Conservation (phyloP, 1,140 invertebrate species). For the Sminthurides bifidus region DNA sequence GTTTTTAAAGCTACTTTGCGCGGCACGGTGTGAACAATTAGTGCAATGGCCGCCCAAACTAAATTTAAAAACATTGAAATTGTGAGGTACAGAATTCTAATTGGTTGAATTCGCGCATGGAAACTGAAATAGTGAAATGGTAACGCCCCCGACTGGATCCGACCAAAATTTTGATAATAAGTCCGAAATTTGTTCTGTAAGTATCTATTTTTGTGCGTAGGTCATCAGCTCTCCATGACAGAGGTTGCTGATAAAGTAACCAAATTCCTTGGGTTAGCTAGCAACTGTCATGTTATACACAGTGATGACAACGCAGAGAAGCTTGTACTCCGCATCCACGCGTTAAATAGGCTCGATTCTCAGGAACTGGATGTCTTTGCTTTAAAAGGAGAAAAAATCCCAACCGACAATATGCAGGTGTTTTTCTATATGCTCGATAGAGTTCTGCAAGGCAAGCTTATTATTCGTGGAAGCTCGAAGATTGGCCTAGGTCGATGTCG, state of each 20-base stretch:
- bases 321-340: slow-evolving; percentile 91
- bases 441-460: slow-evolving; percentile 97
- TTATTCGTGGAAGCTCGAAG: slow-evolving; percentile 77
- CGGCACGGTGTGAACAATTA: too few species aligned
- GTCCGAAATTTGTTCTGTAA: background rate
- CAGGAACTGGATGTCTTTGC: slow-evolving; percentile 96
- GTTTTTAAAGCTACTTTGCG: too few species aligned
- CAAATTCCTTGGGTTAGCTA: slow-evolving; percentile 94
- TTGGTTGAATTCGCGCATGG: too few species aligned
- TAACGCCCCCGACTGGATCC: too few species aligned
- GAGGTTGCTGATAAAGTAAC: slow-evolving; percentile 99
- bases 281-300: slow-evolving; percentile 99
- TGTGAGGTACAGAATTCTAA: too few species aligned
- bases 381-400: background rate
- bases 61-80: too few species aligned
- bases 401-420: background rate
- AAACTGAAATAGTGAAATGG: too few species aligned
- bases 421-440: slow-evolving; percentile 62
- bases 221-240: slow-evolving; percentile 69
- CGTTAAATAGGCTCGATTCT: too few species aligned
- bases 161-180: too few species aligned
- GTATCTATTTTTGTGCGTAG: background rate
- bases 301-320: slow-evolving; percentile 99
- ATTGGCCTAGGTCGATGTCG: slow-evolving; percentile 98
- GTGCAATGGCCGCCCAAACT: too few species aligned